A percentile compares a stretch with the other conserved stretches of the same genome.
phyloP scores from a whole-genome alignment of 2,888 invertebrate species.

The Ashinkailepas kermadecensis region DNA sequence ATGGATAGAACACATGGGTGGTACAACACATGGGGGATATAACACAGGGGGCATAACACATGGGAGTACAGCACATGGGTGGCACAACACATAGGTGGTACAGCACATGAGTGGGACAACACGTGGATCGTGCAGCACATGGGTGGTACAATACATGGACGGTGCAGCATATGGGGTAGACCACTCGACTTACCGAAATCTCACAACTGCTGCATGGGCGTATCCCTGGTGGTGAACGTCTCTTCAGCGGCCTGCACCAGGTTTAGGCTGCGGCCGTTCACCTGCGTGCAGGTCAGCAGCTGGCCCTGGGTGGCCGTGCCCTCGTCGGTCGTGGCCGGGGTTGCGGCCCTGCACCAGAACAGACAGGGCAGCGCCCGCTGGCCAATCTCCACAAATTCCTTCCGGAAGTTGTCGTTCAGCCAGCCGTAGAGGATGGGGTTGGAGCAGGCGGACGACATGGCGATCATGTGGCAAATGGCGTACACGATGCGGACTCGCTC shows the following conservation, averaged over 20 bases:
- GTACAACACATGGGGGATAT: too few species aligned
- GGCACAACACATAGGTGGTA: too few species aligned
- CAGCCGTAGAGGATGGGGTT: constrained; percentile 88
- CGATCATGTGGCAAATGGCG: constrained; percentile 57
- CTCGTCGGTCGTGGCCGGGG: not conserved
- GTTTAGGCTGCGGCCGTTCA: not conserved
- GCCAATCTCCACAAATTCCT: constrained; percentile 70
- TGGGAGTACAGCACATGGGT: too few species aligned
- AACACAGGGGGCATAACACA: too few species aligned
- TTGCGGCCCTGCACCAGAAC: not conserved
- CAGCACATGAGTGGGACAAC: too few species aligned
- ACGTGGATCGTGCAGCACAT: too few species aligned
- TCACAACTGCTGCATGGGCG: not conserved
- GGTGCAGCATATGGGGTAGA: too few species aligned
- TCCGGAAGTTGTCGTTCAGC: constrained; percentile 87
- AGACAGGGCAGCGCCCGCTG: not conserved
- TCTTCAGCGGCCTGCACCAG: not conserved
- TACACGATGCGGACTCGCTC: constrained; percentile 51
- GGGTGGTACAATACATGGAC: too few species aligned
- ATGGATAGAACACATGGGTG: too few species aligned
- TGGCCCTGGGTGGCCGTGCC: not conserved
- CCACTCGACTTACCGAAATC: too few species aligned
- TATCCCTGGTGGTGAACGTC: not conserved
- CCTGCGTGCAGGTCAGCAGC: not conserved
- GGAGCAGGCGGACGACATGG: constrained; percentile 83